phyloP scores from a whole-genome alignment of 2,797 vertebrate genomes.

The Simalia tracyae region DNA sequence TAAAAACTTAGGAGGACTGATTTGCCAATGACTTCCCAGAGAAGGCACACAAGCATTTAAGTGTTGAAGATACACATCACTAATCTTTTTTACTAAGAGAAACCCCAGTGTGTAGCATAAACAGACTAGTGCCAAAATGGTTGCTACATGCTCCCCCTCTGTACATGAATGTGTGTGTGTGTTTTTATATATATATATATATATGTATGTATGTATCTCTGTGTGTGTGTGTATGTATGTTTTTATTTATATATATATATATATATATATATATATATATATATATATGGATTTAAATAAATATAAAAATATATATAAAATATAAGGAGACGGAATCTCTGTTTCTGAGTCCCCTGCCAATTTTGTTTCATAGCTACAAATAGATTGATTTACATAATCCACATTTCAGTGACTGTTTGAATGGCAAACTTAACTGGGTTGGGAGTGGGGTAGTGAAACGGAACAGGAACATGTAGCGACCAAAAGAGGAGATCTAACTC shows the following conservation, averaged over 20 bases:
- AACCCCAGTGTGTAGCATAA: not conserved
- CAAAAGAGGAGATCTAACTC: not conserved
- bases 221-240: no score
- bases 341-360: no score
- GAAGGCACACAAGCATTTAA: not conserved
- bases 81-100: not conserved
- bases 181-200: no score
- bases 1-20: not conserved
- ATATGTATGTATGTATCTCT: no score
- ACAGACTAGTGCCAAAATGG: not conserved
- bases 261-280: no score
- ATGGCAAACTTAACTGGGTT: not conserved
- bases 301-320: no score
- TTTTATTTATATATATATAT: no score
- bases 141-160: not conserved
- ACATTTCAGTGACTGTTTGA: fast-evolving
- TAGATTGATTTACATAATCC: not conserved
- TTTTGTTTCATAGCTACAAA: not conserved
- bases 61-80: not conserved
- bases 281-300: no score
- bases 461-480: not conserved
- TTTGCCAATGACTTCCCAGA: not conserved
- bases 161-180: no score
- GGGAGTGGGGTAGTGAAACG: not conserved
- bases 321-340: no score